Conservation (phyloP, 2,888 invertebrate species). For the Chloroclysta siterata region DNA sequence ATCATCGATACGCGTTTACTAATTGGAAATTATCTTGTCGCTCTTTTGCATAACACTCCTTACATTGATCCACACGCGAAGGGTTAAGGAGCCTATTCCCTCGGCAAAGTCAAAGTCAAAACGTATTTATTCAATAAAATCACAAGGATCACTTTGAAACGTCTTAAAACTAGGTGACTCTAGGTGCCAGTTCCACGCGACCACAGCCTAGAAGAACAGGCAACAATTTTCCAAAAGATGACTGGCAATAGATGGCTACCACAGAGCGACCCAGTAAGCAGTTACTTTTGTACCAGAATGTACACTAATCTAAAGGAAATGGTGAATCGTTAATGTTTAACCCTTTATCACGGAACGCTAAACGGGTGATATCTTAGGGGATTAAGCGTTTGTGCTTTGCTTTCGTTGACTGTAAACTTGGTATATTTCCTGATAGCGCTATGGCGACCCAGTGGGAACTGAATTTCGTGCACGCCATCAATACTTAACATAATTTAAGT, state of each 20-base stretch:
- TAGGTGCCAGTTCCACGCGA: no score
- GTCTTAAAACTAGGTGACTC: no score
- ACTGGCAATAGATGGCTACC: not conserved
- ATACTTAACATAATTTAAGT: constrained; percentile 2
- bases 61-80: no score
- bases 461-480: constrained; percentile 13
- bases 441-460: constrained; percentile 4
- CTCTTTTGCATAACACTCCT: no score
- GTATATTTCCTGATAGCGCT: constrained; percentile 19
- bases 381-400: constrained; percentile 32
- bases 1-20: no score
- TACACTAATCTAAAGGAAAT: constrained; percentile 23
- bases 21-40: no score
- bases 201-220: no score
- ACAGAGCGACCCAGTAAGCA: not conserved
- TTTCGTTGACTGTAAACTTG: constrained; percentile 22
- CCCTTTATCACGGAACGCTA: constrained; percentile 33
- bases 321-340: constrained; percentile 26
- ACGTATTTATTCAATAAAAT: no score
- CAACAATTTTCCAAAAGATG: no score
- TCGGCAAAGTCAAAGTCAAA: no score
- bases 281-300: not conserved
- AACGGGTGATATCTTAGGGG: constrained; percentile 37
- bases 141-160: no score
- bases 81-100: no score